Evolutionary conservation across 2,113 vertebrate genomes (phyloP), one percentile per base, ranked within the genome.

Genomic region (Neomonachus schauinslandi): DNA sequence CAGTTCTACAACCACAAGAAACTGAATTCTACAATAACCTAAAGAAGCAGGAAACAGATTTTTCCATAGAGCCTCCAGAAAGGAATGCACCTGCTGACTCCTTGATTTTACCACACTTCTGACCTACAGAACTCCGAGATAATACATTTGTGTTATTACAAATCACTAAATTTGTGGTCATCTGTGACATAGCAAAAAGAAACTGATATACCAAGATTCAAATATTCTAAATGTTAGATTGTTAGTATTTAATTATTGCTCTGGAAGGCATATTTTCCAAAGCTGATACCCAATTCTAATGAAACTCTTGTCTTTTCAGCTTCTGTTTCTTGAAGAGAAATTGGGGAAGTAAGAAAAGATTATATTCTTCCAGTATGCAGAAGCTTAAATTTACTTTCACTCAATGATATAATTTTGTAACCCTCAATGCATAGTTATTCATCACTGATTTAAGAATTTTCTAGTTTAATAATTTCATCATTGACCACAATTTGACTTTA

Each of bases 271-370:
- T 42, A 61, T 76, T 93, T 94, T 49, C 65, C 8, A 14, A 95
- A 53, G 18, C 67, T 72, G 24, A 92, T 51, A 65, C 1, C 39
- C 57, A 19, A 93, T 83, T 95, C 77, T 79, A 95, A 71, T 21
- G 82, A 67, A 90, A 84, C 24, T 59, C n/a, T 91, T 95, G 46
- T 31, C 15, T 33, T 83, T 81, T 82, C 49, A 80, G 84, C 79
- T 71, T 89, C 39, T 77, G 42, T 76, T 53, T 89, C 86, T 92
- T 81, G 42, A 93, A 89, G 13, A 96, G n/a, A 83, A 82, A 89
- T 3, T 67, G 2, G 42, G 42, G 83, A 71, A 76, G 24, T 21
- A 92, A 82, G 94, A 76, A 82, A 77, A 55, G 13, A 57, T 24
- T 67, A 22, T 89, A 55, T 28, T 57, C 11, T 81, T 51, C 26